phyloP scores from a whole-genome alignment of 2,113 vertebrate genomes.

The Leptodactylus fuscus region DNA sequence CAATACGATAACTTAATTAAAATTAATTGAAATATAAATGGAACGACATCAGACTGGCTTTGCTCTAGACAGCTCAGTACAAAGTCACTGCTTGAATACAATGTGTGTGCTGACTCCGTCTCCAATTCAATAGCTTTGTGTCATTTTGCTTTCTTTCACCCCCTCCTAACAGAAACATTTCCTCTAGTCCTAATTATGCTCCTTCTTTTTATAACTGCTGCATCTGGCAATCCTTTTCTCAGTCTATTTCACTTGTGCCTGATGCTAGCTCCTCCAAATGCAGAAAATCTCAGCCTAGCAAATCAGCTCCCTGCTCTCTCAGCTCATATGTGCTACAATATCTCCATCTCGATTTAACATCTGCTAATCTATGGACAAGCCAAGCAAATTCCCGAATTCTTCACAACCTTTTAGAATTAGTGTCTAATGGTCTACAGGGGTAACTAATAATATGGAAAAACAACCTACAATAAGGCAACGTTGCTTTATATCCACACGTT shows the following conservation, averaged over 20 bases:
- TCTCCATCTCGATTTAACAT: not conserved
- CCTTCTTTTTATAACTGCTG: constrained; percentile 56
- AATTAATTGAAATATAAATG: constrained; percentile 55
- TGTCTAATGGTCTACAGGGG: no score
- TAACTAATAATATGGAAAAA: not conserved
- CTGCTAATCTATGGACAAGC: not conserved
- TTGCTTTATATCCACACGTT: not conserved
- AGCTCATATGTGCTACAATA: not conserved
- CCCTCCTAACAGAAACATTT: constrained; percentile 53
- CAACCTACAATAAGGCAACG: not conserved
- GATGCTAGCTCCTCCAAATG: constrained; percentile 30
- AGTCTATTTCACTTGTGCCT: constrained; percentile 55
- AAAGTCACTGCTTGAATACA: constrained; percentile 45
- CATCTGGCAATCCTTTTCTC: constrained; percentile 59
- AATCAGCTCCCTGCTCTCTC: not conserved
- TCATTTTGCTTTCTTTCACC: constrained; percentile 41
- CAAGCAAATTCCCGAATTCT: not conserved
- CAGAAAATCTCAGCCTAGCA: constrained; percentile 21
- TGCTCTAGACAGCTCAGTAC: constrained; percentile 9
- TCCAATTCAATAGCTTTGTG: constrained; percentile 54
- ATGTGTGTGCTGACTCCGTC: constrained; percentile 43
- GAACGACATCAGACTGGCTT: constrained; percentile 38
- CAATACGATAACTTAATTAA: constrained; percentile 50
- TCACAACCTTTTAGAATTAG: not conserved
- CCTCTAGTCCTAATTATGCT: constrained; percentile 60